Evolutionary conservation across 2,113 vertebrate species (phyloP).

Genomic region (Rhabdomys dilectus): DNA sequence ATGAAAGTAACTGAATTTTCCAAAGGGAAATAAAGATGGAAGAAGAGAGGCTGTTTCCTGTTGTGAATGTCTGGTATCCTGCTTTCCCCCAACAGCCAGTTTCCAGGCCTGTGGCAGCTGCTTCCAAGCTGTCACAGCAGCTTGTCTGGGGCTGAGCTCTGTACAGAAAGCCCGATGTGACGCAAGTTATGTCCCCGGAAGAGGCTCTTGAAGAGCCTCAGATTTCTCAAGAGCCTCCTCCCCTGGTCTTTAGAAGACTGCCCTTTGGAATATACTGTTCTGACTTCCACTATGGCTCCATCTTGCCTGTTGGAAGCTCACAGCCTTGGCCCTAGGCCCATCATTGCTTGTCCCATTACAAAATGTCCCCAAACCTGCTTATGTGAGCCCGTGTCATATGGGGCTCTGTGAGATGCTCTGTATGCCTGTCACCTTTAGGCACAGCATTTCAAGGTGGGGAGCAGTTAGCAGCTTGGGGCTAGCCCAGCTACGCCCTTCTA

Average conservation of each 20-base stretch:
- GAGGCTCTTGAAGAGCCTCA: not conserved
- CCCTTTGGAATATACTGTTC: not conserved
- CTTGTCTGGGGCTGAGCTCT: not conserved
- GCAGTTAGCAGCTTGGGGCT: not conserved
- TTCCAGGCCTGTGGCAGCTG: not conserved
- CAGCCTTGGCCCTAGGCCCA: too few relatives aligned
- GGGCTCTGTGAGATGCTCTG: not conserved
- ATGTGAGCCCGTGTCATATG: not conserved
- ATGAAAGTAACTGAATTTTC: constrained; percentile 11
- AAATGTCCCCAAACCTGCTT: not conserved
- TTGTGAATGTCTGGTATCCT: not conserved
- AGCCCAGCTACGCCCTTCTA: not conserved
- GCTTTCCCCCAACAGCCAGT: not conserved
- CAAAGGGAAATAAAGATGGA: not conserved
- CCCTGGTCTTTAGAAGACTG: not conserved
- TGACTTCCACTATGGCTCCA: not conserved
- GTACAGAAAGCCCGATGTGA: not conserved
- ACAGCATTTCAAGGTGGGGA: not conserved
- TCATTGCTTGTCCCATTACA: not conserved
- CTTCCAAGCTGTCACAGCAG: fast-evolving
- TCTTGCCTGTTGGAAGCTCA: not conserved
- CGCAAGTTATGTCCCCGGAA: not conserved
- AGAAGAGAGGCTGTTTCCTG: not conserved
- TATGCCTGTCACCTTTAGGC: not conserved
- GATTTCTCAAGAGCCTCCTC: not conserved